Evolutionary conservation across 2,113 vertebrate species (phyloP).

Genomic region (Myiopsitta monachus): DNA sequence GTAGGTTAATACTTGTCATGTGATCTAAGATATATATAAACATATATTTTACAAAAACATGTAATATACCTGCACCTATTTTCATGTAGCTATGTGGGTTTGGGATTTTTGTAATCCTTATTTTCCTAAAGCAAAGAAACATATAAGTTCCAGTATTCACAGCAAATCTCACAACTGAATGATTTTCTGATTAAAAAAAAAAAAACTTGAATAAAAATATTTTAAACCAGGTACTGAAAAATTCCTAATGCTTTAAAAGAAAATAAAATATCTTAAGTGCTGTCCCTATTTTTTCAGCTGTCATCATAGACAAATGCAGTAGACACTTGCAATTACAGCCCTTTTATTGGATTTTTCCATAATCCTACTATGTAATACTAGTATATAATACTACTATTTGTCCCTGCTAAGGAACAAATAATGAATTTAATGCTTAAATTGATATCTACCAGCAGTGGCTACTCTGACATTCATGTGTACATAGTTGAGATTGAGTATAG

Average conservation of each 20-base stretch:
- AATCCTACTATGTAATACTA: neutral
- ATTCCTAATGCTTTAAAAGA: neutral
- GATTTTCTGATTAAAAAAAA: neutral
- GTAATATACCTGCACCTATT: neutral
- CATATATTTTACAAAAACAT: neutral
- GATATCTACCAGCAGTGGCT: neutral
- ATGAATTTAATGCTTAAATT: neutral
- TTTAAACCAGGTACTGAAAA: neutral
- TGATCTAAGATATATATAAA: neutral
- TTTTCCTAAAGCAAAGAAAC: neutral
- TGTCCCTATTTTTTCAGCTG: neutral
- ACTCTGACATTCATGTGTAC: neutral
- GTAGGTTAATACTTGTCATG: neutral
- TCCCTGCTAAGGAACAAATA: neutral
- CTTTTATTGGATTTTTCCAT: neutral
- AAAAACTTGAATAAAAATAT: neutral
- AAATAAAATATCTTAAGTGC: neutral
- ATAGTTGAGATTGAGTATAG: neutral
- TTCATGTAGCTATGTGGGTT: neutral
- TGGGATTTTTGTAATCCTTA: neutral
- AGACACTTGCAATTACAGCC: neutral
- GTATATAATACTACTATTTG: neutral
- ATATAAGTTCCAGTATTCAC: neutral
- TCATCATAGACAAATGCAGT: neutral
- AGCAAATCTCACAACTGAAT: neutral